Evolutionary conservation across 2,888 invertebrate species (phyloP), one percentile per base, ranked within the genome.

Genomic region (Xestia xanthographa): DNA sequence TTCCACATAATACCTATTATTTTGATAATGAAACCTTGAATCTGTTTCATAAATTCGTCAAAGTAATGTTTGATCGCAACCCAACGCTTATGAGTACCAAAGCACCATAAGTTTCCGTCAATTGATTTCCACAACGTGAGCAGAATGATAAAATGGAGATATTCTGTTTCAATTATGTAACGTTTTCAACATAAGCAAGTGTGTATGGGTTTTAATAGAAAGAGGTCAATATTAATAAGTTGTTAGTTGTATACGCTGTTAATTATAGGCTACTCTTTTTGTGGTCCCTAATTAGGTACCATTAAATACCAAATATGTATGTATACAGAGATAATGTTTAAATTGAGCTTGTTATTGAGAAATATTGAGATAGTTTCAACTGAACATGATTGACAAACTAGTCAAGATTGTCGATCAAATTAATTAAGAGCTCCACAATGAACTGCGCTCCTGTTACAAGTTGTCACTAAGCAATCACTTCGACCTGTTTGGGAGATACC

Each of bases 51-150:
- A 34, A 5, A 38, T 62, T 45, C 11, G 14, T 50, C 26, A 45
- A 38, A 68, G 50, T 34, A 62, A 73, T 80, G 26, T 60, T 66
- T 29, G 43, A 29, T 38, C n/a, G 34, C 22, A 53, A 53, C 48
- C 53, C 50, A 63, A 68, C 45, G n/a, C 53, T 53, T 66, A 50
- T 50, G 29, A 50, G n/a, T 17, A 12, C 41, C 14, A 63, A 22
- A n/a, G 20, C 17, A 8, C 26, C 50, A 69, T 72, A 58, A 58
- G 12, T 75, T 77, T 71, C 56, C 68, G 48, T 66, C 45, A 63
- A 67, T 79, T 71, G 41, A 74, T 77, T 56, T 34, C 17, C 9
- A 67, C 38, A 43, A 72, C 68, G 76, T 83, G 74, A 38, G 48
- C 45, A 12, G 82, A 74, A 67, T 82, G 22, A 58, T 69, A 66